A percentile compares a stretch with the other conserved stretches of the same genome.
Conservation (phyloP, 2,888 invertebrate species). For the Lamellibrachia columna region DNA sequence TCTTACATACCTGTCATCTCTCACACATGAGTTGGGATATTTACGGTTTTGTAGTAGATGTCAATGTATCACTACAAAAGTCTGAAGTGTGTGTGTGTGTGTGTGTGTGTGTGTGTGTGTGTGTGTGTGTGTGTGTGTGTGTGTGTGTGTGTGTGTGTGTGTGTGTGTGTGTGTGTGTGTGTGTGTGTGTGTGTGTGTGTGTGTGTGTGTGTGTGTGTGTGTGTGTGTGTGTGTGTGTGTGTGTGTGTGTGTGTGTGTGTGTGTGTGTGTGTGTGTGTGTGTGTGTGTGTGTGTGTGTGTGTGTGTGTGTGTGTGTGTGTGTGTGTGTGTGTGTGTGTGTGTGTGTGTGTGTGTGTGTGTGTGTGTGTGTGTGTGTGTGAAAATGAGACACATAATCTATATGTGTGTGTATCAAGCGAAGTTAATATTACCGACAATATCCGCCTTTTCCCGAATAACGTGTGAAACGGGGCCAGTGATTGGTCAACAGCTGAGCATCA, state of each 20-base stretch:
- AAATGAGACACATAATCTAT: background rate
- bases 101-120: conserved; percentile 28
- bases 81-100: conserved; percentile 24
- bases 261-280: conserved; percentile 27
- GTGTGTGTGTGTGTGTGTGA: background rate
- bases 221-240: conserved; percentile 27
- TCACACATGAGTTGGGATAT: background rate
- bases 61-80: background rate
- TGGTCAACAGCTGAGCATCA: too few species aligned
- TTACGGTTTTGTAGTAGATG: background rate
- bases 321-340: conserved; percentile 1
- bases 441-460: too few species aligned
- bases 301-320: conserved; percentile 30
- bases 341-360: background rate
- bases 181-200: background rate
- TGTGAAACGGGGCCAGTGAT: too few species aligned
- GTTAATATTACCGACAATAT: too few species aligned
- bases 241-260: conserved; percentile 31
- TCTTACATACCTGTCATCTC: too few species aligned
- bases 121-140: conserved; percentile 30
- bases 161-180: background rate
- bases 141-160: conserved; percentile 1
- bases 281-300: conserved; percentile 28
- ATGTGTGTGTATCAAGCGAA: background rate
- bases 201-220: conserved; percentile 24